These are phyloP conservation scores for Saturnia japonica DNA, from an alignment of 2,888 invertebrate genomes.

Conservation along the genomic window DNA sequence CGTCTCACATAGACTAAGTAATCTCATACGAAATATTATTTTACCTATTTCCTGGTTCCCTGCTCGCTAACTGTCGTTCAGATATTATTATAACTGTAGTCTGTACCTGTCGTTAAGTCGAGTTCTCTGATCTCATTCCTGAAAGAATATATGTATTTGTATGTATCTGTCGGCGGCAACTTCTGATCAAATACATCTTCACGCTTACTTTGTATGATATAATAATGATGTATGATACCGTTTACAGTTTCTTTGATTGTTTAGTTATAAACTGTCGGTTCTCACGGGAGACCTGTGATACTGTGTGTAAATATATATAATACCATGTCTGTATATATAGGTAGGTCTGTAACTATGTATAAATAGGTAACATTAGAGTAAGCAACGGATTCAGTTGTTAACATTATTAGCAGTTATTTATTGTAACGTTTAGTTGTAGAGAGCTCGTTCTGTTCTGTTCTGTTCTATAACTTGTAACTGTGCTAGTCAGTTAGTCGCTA, in stretches of 20 bases:
- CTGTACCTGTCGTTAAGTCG: too few relatives aligned
- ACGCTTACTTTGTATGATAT: background rate
- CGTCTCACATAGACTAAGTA: too few relatives aligned
- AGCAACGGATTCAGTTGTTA: slow-evolving; percentile 1
- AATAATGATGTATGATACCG: too few relatives aligned
- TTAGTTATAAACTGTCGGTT: background rate
- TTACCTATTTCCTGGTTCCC: too few relatives aligned
- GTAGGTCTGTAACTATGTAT: background rate
- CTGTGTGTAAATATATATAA: background rate
- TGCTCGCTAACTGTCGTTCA: too few relatives aligned
- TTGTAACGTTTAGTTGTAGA: background rate
- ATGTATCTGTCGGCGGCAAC: too few relatives aligned
- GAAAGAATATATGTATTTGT: too few relatives aligned
- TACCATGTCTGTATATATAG: background rate
- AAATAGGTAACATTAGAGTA: background rate
- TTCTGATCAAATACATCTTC: background rate
- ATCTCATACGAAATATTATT: too few relatives aligned
- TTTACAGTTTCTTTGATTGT: background rate
- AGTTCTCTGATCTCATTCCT: too few relatives aligned
- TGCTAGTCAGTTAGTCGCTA: slow-evolving; percentile 4
- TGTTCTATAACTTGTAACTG: too few relatives aligned
- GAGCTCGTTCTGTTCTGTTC: background rate
- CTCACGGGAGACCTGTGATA: background rate
- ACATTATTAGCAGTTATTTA: background rate
- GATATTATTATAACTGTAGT: too few relatives aligned